Evolutionary conservation across 1,140 invertebrate genomes (phyloP), one percentile per base, ranked within the genome.

Genomic region (Aricia agestis): DNA sequence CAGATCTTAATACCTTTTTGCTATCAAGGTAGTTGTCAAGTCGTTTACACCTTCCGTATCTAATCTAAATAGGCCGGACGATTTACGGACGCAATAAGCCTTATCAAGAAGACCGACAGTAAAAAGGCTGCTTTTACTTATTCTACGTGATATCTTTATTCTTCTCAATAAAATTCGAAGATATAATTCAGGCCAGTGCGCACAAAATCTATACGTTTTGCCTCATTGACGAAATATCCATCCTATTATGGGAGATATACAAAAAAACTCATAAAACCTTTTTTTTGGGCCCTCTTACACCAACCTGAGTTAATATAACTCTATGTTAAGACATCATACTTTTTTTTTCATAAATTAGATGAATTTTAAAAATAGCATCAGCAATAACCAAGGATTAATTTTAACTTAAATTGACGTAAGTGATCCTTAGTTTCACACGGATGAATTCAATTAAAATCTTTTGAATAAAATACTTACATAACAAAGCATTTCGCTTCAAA

Each of bases 401-500:
- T 25, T 25, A 25, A 25, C 3, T 25, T 25, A 25, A 25, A 25
- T 25, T 3, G 25, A 25, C 25, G 25, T 25, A 25, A 25, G n/a
- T n/a, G n/a, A n/a, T n/a, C 25, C 25, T 25, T 25, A 25, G 25
- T 25, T 25, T 3, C 25, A 52, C 1, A 52, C 45, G 5, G 0
- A 52, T 13, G 1, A 15, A 4, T 52, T 52, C 13, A 25, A 52
- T 52, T 52, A 52, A 15, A 36, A 36, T 5, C 10, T 5, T 52
- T 25, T 13, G 13, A 52, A 52, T 9, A 13, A 15, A 13, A 67
- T 72, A 87, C 86, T 88, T 79, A 88, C 86, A 88, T 88, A 88
- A 74, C 86, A 88, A 71, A 88, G 86, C 86, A 88, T 88, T 72
- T 80, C 77, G 72, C 18, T 76, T 74, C 77, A 78, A 80, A 81